Percentiles rank a stretch among this genome's conserved stretches.
Evolutionary conservation across 2,888 invertebrate genomes (phyloP).

Genomic region (Euzetes globulus): DNA sequence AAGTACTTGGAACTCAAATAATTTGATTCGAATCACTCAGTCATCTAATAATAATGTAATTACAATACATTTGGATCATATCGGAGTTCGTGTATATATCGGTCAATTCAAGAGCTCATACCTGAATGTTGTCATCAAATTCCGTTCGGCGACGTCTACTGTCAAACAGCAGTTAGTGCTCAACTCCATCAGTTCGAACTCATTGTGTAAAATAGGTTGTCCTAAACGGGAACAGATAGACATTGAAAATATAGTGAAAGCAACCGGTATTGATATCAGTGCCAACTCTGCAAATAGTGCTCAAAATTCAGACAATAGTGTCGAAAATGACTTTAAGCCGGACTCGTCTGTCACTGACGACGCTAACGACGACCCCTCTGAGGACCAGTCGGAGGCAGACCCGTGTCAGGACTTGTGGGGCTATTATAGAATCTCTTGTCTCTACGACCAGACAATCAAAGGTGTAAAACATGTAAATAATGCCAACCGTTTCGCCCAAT

Average conservation of each 20-base stretch:
- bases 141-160: constrained; percentile 19
- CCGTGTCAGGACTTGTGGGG: constrained; percentile 24
- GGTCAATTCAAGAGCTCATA: constrained; percentile 27
- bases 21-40: constrained; percentile 29
- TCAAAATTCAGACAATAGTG: constrained; percentile 20
- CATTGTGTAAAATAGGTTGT: constrained; percentile 53
- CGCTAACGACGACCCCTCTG: background rate
- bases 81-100: constrained; percentile 34
- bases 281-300: constrained; percentile 2
- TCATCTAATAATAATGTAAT: constrained; percentile 29
- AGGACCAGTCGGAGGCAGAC: constrained; percentile 25
- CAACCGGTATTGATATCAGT: constrained; percentile 10
- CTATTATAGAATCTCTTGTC: constrained; percentile 33
- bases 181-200: constrained; percentile 33
- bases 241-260: constrained; percentile 45
- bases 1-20: background rate
- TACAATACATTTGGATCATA: constrained; percentile 35
- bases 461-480: constrained; percentile 12
- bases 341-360: background rate
- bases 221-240: constrained; percentile 51
- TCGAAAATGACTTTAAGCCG: background rate
- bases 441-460: constrained; percentile 34
- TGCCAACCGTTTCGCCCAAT: constrained; percentile 26
- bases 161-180: constrained; percentile 32
- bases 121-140: constrained; percentile 35